Evolutionary conservation across 1,140 invertebrate genomes (phyloP), one percentile per base, ranked within the genome.

Genomic region (Panagrolaimus sp.): DNA sequence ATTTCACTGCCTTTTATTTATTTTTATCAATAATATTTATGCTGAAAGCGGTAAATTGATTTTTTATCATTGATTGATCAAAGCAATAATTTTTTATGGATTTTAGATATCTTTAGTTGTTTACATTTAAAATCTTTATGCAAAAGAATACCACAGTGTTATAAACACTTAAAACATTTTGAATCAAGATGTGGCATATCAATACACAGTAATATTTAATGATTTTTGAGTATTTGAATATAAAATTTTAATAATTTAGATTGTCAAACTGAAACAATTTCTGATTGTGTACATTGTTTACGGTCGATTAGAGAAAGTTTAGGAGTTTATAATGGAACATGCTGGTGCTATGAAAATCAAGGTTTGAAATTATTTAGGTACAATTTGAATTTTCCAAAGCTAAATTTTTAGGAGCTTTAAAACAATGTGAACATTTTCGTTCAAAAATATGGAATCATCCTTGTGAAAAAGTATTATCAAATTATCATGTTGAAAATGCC

Each of bases 21-120:
- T 38, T 38, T 38, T 38, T 38, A 38, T 38, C 32, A 38, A 38
- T 38, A 38, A 38, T 38, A 38, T 38, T 38, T 38, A 38, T 38
- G 32, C 32, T 38, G 32, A 38, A 38, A 38, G 32, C 7, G 32
- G 32, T 38, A 38, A 38, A 38, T 38, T 38, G 32, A 38, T 7
- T 4, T 7, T 7, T 38, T 4, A 38, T 38, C 7, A 38, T n/a
- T n/a, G 32, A 4, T 4, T 38, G 2, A 38, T 38, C 32, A 4
- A 38, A 38, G n/a, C n/a, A n/a, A n/a, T n/a, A n/a, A n/a, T n/a
- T n/a, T 38, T 38, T 38, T 2, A 38, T 38, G 7, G 2, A 38
- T 58, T 58, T 58, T 28, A 58, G 52, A 58, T 28, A 58, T 58
- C 21, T 58, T 58, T 28, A 58, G 52, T 58, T 58, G 52, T 14